Conservation (phyloP, 2,113 vertebrate genomes). For the Pterocles orientalis region DNA sequence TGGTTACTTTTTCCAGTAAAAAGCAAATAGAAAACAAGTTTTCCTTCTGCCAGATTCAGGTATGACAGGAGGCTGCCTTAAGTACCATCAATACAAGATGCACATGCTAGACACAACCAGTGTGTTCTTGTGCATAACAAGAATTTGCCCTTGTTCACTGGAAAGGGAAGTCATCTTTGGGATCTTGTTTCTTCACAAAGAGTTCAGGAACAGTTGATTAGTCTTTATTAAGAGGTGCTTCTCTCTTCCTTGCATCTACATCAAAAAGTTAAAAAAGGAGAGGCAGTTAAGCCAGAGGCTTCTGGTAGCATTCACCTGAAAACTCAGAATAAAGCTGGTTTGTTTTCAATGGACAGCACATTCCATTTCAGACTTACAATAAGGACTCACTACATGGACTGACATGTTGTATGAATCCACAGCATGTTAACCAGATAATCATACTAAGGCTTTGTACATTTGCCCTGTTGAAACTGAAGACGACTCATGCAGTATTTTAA, state of each 20-base stretch:
- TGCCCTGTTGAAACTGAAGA: not conserved
- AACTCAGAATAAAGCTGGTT: not conserved
- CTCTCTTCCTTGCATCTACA: conserved; percentile 72
- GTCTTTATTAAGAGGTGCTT: conserved; percentile 73
- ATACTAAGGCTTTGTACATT: not conserved
- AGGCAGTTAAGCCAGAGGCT: not conserved
- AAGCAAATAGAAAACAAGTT: conserved; percentile 50
- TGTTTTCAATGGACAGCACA: not conserved
- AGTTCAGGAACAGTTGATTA: conserved; percentile 53
- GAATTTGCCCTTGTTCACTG: conserved; percentile 1
- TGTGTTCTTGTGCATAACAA: conserved; percentile 1
- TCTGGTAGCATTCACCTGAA: not conserved
- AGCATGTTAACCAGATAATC: not conserved
- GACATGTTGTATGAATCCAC: not conserved
- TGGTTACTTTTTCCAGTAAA: conserved; percentile 60
- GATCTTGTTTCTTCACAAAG: conserved; percentile 54
- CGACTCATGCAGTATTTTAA: not conserved
- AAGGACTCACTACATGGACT: not conserved
- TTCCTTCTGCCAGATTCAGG: conserved; percentile 32
- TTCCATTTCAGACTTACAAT: not conserved
- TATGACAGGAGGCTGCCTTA: conserved; percentile 41
- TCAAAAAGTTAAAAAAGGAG: not conserved
- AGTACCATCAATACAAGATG: conserved; percentile 71
- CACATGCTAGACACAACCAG: conserved; percentile 20
- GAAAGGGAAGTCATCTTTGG: conserved; percentile 74